Base-by-base conservation (phyloP, 2,113 vertebrate species). In the Sitta europaea region DNA sequence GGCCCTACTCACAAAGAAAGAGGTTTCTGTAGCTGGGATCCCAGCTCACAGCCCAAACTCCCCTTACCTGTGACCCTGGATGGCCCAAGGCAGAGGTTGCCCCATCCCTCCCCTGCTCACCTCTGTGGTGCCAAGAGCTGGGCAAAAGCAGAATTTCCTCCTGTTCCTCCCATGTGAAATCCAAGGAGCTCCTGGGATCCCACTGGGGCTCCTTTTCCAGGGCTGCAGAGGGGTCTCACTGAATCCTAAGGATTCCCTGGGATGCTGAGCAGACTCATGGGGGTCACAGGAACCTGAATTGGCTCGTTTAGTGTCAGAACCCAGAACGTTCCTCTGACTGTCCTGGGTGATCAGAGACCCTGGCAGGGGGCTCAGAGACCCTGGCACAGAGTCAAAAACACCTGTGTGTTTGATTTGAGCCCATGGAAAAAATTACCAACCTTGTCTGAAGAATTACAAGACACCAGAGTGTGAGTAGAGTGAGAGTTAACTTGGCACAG, bases 111-210 rank as follows among this genome's bases (percentile, higher is more conserved):
- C 63, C 33, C 1, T 14, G 45, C 76, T 51, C 66, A 51, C 29
- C 8, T 42, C 38, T 3, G 2, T 50, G 51, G 28, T 58, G 28
- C 63, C 53, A 53, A 48, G 14, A 33, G 71, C 55, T 82, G 55
- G 19, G 24, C 10, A 74, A 27, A 42, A 43, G 47, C 20, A 62
- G 7, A 43, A 61, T 16, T 2, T 57, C 47, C 40, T 61, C 25
- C n/a, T 0, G 18, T 2, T 57, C 47, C 40, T 61, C 25, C n/a
- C 0, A 0, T 0, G 4, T 11, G 7, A 14, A 40, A 24, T 31
- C 29, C 65, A 19, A 54, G 43, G 15, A 42, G 8, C 8, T 63
- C 43, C 33, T 57, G 81, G 67, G 43, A 50, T 55, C 19, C 36
- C 40, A 21, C 10, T 54, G 86, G 18, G 48, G 10, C 57, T 86